Evolutionary conservation across 2,113 vertebrate species (phyloP).

Genomic region (Brachionichthys hirsutus): DNA sequence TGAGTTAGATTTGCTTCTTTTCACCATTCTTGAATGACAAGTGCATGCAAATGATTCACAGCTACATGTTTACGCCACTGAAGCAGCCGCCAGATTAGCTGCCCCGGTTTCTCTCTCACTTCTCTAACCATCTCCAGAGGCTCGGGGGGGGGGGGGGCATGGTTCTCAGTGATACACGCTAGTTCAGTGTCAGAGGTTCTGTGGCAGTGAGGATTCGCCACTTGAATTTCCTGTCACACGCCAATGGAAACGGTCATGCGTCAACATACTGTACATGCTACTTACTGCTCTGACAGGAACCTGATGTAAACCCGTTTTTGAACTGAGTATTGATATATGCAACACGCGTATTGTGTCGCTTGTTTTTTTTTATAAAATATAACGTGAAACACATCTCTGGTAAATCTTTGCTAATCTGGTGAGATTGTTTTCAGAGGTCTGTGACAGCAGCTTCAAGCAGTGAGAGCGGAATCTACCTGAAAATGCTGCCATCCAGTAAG

Average conservation of each 20-base stretch:
- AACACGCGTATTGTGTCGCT: not conserved
- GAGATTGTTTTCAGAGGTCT: slow-evolving; percentile 44
- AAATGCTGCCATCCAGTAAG: slow-evolving; percentile 60
- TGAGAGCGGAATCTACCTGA: slow-evolving; percentile 61
- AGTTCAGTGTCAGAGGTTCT: slow-evolving; percentile 46
- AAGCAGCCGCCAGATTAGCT: slow-evolving; percentile 31
- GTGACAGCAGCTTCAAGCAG: slow-evolving; percentile 43
- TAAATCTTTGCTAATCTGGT: not conserved
- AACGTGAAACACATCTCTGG: not conserved
- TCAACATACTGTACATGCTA: slow-evolving; percentile 21
- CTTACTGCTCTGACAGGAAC: slow-evolving; percentile 2
- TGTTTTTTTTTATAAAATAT: not conserved
- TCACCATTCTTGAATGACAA: slow-evolving; percentile 16
- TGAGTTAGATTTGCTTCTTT: slow-evolving; percentile 28
- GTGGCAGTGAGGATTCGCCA: slow-evolving; percentile 56
- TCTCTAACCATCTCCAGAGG: not conserved
- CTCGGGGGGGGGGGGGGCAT: slow-evolving; percentile 1
- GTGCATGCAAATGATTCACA: slow-evolving; percentile 44
- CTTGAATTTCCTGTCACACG: slow-evolving; percentile 41
- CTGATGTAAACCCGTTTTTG: not conserved
- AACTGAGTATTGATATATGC: not conserved
- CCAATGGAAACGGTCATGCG: slow-evolving; percentile 21
- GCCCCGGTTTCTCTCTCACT: slow-evolving; percentile 6
- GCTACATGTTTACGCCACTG: slow-evolving; percentile 46
- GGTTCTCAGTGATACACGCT: slow-evolving; percentile 7